A percentile compares a stretch with the other conserved stretches of the same genome.
Conservation (phyloP, 2,797 vertebrate species). For the Cuniculus paca region DNA sequence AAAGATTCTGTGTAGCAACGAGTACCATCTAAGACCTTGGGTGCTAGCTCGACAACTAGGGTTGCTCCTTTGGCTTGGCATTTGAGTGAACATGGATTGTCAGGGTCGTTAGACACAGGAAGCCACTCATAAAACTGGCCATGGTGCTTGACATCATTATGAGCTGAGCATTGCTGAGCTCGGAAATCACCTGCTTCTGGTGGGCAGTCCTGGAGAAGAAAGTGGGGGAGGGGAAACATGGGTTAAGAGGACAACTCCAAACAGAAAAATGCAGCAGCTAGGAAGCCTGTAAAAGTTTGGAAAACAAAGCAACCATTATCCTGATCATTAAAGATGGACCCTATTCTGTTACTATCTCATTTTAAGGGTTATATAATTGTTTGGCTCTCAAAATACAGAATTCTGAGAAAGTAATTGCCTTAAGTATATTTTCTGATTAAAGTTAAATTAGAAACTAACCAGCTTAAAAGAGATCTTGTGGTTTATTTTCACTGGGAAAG, state of each 20-base stretch:
- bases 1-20: constrained; percentile 98
- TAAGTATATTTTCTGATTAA: not conserved
- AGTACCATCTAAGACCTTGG: constrained; percentile 98
- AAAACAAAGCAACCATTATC: not conserved
- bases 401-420: not conserved
- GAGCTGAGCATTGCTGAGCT: constrained; percentile 97
- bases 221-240: not conserved
- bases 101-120: constrained; percentile 95
- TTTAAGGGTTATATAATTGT: not conserved
- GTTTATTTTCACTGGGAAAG: not conserved
- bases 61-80: constrained; percentile 93
- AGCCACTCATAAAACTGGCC: constrained; percentile 97
- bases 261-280: not conserved
- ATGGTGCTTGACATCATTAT: constrained; percentile 95
- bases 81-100: constrained; percentile 97
- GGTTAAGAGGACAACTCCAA: not conserved
- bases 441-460: not conserved
- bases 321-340: not conserved
- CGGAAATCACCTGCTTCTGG: constrained; percentile 96
- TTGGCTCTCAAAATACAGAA: not conserved
- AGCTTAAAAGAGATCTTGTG: not conserved
- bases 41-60: constrained; percentile 95
- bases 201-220: constrained; percentile 93
- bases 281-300: not conserved
- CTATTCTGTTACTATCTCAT: not conserved